These are phyloP conservation scores for Sympetrum striolatum DNA, from an alignment of 2,888 invertebrate genomes.

Conservation along the genomic window DNA sequence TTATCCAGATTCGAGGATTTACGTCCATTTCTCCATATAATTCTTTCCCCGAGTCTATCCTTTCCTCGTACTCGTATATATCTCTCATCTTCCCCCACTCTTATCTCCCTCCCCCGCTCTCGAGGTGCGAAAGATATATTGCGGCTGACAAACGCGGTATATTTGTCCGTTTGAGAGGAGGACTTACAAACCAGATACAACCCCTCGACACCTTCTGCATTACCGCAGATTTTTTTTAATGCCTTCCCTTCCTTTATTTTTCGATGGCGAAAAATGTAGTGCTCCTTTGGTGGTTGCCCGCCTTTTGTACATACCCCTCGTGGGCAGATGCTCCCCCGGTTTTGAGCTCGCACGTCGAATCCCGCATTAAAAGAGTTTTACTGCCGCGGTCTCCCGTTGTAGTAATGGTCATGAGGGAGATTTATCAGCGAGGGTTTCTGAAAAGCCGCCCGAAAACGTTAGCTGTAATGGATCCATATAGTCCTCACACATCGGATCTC, in stretches of 20 bases:
- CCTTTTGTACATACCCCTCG: not conserved
- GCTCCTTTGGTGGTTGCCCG: not conserved
- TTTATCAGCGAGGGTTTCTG: not conserved
- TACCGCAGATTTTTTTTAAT: not conserved
- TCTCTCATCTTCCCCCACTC: not conserved
- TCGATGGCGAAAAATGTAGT: not conserved
- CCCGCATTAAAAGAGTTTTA: not conserved
- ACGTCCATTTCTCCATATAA: no score
- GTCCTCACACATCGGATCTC: no score
- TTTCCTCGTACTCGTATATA: not conserved
- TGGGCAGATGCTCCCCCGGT: not conserved
- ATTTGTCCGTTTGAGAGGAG: not conserved
- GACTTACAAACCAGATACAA: not conserved
- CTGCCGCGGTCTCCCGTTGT: not conserved
- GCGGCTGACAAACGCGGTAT: not conserved
- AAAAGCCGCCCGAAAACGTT: no score
- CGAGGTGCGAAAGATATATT: conserved; percentile 8
- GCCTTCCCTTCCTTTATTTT: not conserved
- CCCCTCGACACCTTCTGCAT: not conserved
- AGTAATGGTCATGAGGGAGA: not conserved
- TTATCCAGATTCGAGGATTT: no score
- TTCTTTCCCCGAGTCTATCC: not conserved
- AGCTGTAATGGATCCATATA: no score
- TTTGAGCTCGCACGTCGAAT: not conserved
- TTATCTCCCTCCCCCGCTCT: not conserved